Conservation (phyloP, 1,140 invertebrate genomes). For the Pristionchus pacificus region DNA sequence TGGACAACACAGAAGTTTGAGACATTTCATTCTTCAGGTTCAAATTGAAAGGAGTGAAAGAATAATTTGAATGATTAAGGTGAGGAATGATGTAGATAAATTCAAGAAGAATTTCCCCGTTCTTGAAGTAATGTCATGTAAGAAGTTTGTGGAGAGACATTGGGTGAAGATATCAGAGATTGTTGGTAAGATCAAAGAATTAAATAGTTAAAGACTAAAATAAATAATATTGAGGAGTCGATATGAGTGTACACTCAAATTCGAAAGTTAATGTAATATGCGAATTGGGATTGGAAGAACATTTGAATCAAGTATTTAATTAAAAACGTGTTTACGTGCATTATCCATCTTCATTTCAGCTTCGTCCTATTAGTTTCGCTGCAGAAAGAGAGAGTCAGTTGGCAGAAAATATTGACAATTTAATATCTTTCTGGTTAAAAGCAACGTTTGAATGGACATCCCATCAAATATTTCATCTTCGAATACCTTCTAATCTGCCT, state of each 20-base stretch:
- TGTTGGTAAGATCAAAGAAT: conserved; percentile 7
- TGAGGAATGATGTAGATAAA: conserved; percentile 23
- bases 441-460: conserved; percentile 7
- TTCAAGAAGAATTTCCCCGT: conserved; percentile 28
- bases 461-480: conserved; percentile 4
- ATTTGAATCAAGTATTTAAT: conserved; percentile 12
- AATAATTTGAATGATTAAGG: conserved; percentile 17
- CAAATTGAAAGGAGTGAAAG: neutral
- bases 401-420: conserved; percentile 15
- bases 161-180: conserved; percentile 30
- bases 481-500: conserved; percentile 1
- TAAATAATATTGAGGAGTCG: conserved; percentile 14
- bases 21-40: conserved; percentile 26
- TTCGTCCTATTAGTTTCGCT: conserved; percentile 24
- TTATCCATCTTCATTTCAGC: neutral
- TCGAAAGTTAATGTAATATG: conserved; percentile 20
- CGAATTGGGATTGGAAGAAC: conserved; percentile 23
- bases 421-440: conserved; percentile 17
- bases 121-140: conserved; percentile 21
- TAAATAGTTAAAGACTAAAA: neutral
- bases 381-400: conserved; percentile 20
- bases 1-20: conserved; percentile 12
- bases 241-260: conserved; percentile 20
- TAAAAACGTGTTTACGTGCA: too few relatives aligned
- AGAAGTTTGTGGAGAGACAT: conserved; percentile 18